phyloP scores from a whole-genome alignment of 1,140 invertebrate species.

The Conus betulinus region DNA sequence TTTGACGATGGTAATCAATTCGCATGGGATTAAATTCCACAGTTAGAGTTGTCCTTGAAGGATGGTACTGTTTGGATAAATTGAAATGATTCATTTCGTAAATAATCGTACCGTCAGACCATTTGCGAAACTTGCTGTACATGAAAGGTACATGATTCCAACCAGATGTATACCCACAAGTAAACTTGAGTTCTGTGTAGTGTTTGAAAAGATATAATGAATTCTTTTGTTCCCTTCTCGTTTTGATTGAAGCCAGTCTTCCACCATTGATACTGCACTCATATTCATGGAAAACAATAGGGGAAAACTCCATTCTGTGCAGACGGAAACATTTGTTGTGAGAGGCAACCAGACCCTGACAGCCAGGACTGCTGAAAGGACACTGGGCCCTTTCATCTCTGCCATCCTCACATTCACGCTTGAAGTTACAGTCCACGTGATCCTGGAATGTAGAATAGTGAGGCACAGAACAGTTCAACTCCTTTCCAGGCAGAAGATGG shows the following conservation, averaged over 20 bases:
- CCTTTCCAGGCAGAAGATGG: not conserved
- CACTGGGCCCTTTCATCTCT: not conserved
- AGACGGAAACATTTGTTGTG: not conserved
- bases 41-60: not conserved
- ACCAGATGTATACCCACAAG: not conserved
- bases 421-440: slow-evolving; percentile 20
- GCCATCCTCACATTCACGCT: slow-evolving; percentile 2
- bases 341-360: not conserved
- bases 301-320: not conserved
- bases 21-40: no score
- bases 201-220: not conserved
- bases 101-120: not conserved
- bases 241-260: not conserved
- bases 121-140: not conserved
- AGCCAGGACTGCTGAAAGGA: slow-evolving; percentile 10
- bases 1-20: no score
- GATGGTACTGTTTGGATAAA: not conserved
- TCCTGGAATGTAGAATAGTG: not conserved
- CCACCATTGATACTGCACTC: not conserved
- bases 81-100: not conserved
- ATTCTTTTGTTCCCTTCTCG: not conserved
- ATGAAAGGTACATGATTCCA: not conserved
- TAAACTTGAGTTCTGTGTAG: not conserved
- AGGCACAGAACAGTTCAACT: slow-evolving; percentile 19
- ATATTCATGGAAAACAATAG: not conserved